A percentile compares a stretch with the other conserved stretches of the same genome.
phyloP scores from a whole-genome alignment of 2,797 vertebrate genomes.

The Takifugu rubripes region DNA sequence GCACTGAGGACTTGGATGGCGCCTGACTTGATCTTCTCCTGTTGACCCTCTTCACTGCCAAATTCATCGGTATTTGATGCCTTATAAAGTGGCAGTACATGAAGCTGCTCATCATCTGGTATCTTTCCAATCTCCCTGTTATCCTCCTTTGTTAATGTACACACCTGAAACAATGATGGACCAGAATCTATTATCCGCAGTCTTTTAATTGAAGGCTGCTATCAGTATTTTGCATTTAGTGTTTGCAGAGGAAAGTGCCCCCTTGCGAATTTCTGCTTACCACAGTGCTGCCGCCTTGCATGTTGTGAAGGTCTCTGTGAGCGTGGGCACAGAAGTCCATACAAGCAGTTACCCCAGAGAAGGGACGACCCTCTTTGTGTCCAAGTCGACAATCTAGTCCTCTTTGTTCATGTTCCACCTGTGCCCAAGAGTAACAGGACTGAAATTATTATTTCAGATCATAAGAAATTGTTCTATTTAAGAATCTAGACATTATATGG shows the following conservation, averaged over 20 bases:
- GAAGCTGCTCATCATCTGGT: conserved; percentile 96
- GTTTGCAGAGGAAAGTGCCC: background rate
- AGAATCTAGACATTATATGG: too few relatives aligned
- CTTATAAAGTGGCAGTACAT: conserved; percentile 95
- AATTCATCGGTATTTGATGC: conserved; percentile 91
- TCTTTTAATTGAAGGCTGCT: background rate
- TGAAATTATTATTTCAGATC: background rate
- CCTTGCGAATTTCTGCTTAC: conserved; percentile 70
- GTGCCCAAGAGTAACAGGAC: conserved; percentile 16
- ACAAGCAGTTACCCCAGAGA: conserved; percentile 98
- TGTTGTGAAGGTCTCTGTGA: conserved; percentile 97
- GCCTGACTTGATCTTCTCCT: conserved; percentile 88
- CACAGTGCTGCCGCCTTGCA: conserved; percentile 96
- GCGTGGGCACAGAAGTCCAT: conserved; percentile 97
- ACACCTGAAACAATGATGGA: conserved; percentile 78
- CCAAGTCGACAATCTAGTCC: conserved; percentile 93
- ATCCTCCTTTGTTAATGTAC: conserved; percentile 94
- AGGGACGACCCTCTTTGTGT: conserved; percentile 90
- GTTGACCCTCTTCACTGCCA: conserved; percentile 88
- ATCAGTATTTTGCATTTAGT: background rate
- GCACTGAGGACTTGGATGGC: conserved; percentile 91
- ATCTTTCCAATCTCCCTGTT: conserved; percentile 89
- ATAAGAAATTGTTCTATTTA: background rate
- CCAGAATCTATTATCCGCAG: background rate
- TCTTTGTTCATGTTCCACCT: conserved; percentile 94